Evolutionary conservation across 2,888 invertebrate species (phyloP).

Genomic region (Oegoconia quadripuncta): DNA sequence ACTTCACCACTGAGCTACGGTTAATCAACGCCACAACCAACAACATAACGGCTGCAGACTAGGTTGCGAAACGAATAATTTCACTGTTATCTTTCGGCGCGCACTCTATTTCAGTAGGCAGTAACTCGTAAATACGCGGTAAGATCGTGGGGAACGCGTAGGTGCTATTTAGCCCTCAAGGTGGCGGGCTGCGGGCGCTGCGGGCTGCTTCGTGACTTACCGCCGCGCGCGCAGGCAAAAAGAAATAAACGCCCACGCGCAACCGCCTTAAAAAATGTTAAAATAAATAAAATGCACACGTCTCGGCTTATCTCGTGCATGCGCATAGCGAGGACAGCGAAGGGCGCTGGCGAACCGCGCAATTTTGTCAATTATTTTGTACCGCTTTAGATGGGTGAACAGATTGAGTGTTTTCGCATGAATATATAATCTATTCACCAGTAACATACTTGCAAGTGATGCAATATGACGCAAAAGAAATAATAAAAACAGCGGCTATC

Average conservation of each 20-base stretch:
- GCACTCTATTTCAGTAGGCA: constrained; percentile 5
- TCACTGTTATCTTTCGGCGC: background rate
- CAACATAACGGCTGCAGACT: background rate
- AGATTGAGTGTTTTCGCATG: constrained; percentile 4
- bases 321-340: constrained; percentile 56
- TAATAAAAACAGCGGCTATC: too few species aligned
- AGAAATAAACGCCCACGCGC: constrained; percentile 37
- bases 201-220: constrained; percentile 73
- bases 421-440: background rate
- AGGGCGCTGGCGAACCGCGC: constrained; percentile 45
- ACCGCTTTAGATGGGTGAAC: constrained; percentile 10
- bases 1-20: too few species aligned
- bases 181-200: too few species aligned
- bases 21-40: too few species aligned
- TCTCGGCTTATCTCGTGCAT: constrained; percentile 65
- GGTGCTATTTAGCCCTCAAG: constrained; percentile 76
- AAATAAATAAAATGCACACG: constrained; percentile 79
- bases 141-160: constrained; percentile 42
- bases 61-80: background rate
- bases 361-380: constrained; percentile 24
- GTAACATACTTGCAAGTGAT: too few species aligned
- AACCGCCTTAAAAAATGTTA: constrained; percentile 69
- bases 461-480: too few species aligned
- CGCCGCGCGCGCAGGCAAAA: constrained; percentile 50
- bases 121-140: background rate